Base-by-base conservation (phyloP, 2,888 invertebrate genomes). In the Eupithecia dodoneata region DNA sequence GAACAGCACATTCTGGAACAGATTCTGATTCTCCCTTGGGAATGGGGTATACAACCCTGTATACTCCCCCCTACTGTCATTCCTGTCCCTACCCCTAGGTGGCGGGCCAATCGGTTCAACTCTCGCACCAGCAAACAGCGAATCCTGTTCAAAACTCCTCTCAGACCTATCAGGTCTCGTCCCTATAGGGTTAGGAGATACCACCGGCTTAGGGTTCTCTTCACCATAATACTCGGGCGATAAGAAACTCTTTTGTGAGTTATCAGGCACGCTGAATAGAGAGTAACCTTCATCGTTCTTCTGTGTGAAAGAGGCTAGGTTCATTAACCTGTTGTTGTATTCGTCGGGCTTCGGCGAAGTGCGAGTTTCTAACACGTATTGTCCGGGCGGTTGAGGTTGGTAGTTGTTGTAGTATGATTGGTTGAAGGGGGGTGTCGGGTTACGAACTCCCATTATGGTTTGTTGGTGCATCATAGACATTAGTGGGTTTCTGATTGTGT, bases 401-500 rank as follows among this genome's bases (percentile, higher is more conserved):
- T 88, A 87, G 42, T 92, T 93, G 74, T 87, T 90, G 79, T 89
- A 93, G 3, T 90, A 91, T 0, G 87, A 90, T 7, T 87, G 90
- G 42, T 77, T 83, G 79, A 88, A 92, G 4, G 78, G 79, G 4
- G 92, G 92, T 0, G 84, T 87, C 0, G 86, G 92, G 0, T 81
- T 83, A 0, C 87, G 55, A 0, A 90, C 83, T 0, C 93, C 92
- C 89, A 93, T 92, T 0, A 94, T 79, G 10, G 86, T 91, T 59
- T 94, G 93, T 65, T 95, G 94, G 67, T 95, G 94, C 92, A 94
- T 93, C 90, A 95, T 93, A 0, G 94, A 96, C 90, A 97, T 94
- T 0, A 96, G 88, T 0, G 98, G 98, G 90, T 97, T 98, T 13
- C 98, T 94, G 72, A 98, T 98, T 0, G 98, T 98, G 78, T 97